Evolutionary conservation across 1,140 invertebrate genomes (phyloP).

Genomic region (Musca domestica): DNA sequence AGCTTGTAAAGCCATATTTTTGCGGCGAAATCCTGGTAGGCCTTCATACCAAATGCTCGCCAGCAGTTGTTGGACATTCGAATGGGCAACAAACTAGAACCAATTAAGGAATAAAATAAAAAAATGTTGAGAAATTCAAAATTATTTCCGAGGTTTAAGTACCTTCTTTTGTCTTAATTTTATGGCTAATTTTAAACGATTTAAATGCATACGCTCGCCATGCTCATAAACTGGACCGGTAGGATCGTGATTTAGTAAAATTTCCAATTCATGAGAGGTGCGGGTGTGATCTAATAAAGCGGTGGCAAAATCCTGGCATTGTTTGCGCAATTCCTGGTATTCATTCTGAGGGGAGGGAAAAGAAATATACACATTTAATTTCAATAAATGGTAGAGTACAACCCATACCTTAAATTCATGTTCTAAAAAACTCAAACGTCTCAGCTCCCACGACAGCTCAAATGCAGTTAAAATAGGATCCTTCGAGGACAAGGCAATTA

Average conservation of each 20-base stretch:
- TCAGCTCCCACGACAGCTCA: constrained; percentile 94
- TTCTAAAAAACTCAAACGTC: constrained; percentile 89
- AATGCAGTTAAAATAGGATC: constrained; percentile 97
- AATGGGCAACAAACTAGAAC: constrained; percentile 92
- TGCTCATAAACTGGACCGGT: constrained; percentile 85
- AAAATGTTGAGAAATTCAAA: not conserved
- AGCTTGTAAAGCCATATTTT: constrained; percentile 92
- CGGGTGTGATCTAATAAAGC: constrained; percentile 93
- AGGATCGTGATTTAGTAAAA: constrained; percentile 89
- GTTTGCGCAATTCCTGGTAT: constrained; percentile 83
- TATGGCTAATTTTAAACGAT: constrained; percentile 93
- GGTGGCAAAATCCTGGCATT: constrained; percentile 97
- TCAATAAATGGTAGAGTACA: not conserved
- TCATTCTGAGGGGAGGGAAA: constrained; percentile 56
- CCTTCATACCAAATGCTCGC: constrained; percentile 99
- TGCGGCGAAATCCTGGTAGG: constrained; percentile 91
- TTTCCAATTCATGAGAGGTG: constrained; percentile 92
- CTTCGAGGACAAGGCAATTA: constrained; percentile 90
- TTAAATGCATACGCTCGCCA: constrained; percentile 91
- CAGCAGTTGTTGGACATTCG: constrained; percentile 95
- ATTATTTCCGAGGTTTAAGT: constrained; percentile 28
- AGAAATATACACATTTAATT: not conserved
- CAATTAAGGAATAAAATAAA: not conserved
- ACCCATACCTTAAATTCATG: constrained; percentile 84
- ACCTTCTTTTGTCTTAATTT: constrained; percentile 98